Evolutionary conservation across 2,113 vertebrate species (phyloP).

Genomic region (Megaceryle torquata): DNA sequence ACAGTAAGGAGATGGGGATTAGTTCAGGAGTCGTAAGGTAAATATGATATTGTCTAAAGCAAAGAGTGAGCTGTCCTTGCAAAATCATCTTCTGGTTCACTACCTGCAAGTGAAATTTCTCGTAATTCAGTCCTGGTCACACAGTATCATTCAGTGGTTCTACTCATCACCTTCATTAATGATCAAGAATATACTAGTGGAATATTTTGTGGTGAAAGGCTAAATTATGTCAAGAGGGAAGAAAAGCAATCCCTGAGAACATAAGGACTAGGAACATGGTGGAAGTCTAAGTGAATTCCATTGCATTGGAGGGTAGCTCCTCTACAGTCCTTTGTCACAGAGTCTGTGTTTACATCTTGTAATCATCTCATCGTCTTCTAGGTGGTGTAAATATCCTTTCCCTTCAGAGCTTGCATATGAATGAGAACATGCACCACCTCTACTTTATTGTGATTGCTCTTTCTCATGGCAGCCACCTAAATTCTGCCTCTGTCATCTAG

Average conservation of each 20-base stretch:
- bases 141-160: not conserved
- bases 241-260: not conserved
- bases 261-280: not conserved
- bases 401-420: not conserved
- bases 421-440: not conserved
- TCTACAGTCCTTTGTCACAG: not conserved
- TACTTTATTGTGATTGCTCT: not conserved
- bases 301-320: not conserved
- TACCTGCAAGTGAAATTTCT: not conserved
- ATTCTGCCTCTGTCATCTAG: not conserved
- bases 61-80: not conserved
- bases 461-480: not conserved
- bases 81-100: not conserved
- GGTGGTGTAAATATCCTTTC: not conserved
- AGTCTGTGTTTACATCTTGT: not conserved
- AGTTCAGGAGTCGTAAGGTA: not conserved
- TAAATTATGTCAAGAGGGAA: not conserved
- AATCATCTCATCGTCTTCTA: not conserved
- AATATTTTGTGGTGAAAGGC: not conserved
- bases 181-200: not conserved
- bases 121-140: not conserved
- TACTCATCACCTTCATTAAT: not conserved
- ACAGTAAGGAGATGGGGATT: not conserved
- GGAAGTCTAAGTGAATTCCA: not conserved
- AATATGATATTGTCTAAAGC: not conserved